A percentile compares a stretch with the other conserved stretches of the same genome.
Evolutionary conservation across 2,888 invertebrate species (phyloP).

Genomic region (Gryllus longicercus): DNA sequence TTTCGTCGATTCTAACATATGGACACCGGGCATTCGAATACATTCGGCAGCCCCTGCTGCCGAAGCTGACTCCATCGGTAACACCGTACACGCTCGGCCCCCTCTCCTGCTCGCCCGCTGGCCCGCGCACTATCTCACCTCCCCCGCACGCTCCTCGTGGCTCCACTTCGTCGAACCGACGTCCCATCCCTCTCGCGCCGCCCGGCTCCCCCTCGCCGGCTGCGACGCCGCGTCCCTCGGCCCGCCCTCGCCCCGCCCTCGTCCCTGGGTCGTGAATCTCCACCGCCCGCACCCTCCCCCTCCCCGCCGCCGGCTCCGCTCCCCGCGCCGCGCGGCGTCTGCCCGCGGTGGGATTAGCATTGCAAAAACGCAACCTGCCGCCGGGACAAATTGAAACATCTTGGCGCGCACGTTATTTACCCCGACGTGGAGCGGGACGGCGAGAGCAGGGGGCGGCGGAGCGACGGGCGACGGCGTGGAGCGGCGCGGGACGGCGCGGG

Average conservation of each 20-base stretch:
- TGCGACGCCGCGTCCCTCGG: background rate
- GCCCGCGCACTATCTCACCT: too few relatives aligned
- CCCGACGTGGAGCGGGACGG: background rate
- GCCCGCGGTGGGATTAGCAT: constrained; percentile 7
- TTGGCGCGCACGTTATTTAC: constrained; percentile 17
- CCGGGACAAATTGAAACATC: constrained; percentile 17
- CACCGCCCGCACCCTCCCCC: background rate
- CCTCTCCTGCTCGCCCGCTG: too few relatives aligned
- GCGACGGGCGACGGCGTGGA: background rate
- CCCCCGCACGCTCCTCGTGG: too few relatives aligned
- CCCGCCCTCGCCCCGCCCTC: background rate
- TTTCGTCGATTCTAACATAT: too few relatives aligned
- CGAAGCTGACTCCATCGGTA: too few relatives aligned
- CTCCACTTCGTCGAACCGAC: too few relatives aligned
- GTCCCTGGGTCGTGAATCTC: background rate
- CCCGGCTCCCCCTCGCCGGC: background rate
- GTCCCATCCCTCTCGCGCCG: too few relatives aligned
- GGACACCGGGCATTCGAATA: too few relatives aligned
- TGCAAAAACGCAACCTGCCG: constrained; percentile 17
- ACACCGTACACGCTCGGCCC: too few relatives aligned
- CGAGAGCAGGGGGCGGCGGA: background rate
- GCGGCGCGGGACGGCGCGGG: background rate
- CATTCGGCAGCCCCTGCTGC: too few relatives aligned
- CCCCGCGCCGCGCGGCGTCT: background rate
- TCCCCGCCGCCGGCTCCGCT: background rate